Percentiles rank a stretch among this genome's conserved stretches.
Conservation (phyloP, 2,113 vertebrate species). For the Hepsetus odoe region DNA sequence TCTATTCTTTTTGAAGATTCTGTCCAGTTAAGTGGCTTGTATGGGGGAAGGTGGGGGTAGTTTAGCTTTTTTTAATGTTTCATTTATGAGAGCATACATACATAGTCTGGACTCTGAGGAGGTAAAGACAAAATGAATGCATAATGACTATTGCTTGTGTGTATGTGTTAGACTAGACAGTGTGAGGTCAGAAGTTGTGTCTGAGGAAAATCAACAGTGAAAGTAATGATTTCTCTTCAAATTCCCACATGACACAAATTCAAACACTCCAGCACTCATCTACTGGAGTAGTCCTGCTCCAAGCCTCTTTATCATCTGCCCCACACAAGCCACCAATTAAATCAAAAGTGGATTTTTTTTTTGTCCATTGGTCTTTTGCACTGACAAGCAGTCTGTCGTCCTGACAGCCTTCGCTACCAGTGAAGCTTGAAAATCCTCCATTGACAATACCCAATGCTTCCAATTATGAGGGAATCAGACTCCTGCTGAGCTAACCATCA, state of each 20-base stretch:
- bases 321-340: constrained; percentile 45
- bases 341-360: constrained; percentile 45
- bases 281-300: constrained; percentile 31
- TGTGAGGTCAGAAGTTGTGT: constrained; percentile 6
- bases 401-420: constrained; percentile 53
- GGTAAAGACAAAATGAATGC: constrained; percentile 22
- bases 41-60: neutral
- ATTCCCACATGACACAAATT: constrained; percentile 24
- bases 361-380: constrained; percentile 46
- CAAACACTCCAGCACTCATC: neutral
- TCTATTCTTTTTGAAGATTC: neutral
- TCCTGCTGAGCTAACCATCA: constrained; percentile 47
- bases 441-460: constrained; percentile 55
- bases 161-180: constrained; percentile 31
- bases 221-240: constrained; percentile 46
- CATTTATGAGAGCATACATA: constrained; percentile 13
- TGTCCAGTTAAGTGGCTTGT: neutral
- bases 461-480: constrained; percentile 56
- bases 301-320: constrained; percentile 22
- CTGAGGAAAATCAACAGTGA: constrained; percentile 26
- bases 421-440: constrained; percentile 45
- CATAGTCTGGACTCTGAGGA: constrained; percentile 24
- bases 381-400: constrained; percentile 43
- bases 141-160: constrained; percentile 22
- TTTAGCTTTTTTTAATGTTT: constrained; percentile 23